These are phyloP conservation scores for Megaleporinus macrocephalus DNA, from an alignment of 2,113 vertebrate genomes.

Conservation along the genomic window DNA sequence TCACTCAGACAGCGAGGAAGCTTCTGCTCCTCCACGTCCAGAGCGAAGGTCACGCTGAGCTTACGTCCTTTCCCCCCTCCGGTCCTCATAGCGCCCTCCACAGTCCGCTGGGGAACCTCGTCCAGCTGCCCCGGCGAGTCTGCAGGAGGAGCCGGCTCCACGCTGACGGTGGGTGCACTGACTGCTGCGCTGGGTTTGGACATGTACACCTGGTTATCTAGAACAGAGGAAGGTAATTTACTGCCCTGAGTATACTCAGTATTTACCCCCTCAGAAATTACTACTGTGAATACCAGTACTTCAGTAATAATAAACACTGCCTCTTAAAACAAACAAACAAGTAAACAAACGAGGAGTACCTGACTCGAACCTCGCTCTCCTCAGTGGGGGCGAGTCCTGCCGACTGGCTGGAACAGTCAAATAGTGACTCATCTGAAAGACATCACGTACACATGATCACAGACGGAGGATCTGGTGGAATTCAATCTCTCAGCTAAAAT, in stretches of 20 bases:
- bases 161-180: conserved; percentile 68
- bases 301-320: too few relatives aligned
- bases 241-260: too few relatives aligned
- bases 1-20: conserved; percentile 87
- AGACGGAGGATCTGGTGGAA: too few relatives aligned
- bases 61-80: conserved; percentile 43
- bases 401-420: conserved; percentile 87
- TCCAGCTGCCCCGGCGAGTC: conserved; percentile 75
- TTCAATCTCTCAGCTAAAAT: background rate
- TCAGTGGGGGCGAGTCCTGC: conserved; percentile 81
- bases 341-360: conserved; percentile 68
- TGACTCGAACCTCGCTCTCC: conserved; percentile 85
- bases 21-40: conserved; percentile 76
- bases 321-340: background rate
- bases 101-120: conserved; percentile 17
- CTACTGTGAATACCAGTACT: too few relatives aligned
- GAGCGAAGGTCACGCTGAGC: conserved; percentile 67
- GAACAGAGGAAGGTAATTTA: background rate
- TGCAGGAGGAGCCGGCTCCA: background rate
- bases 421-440: conserved; percentile 86
- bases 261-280: too few relatives aligned
- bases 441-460: background rate
- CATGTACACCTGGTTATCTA: conserved; percentile 83
- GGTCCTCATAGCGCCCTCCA: background rate
- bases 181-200: conserved; percentile 71